Base-by-base conservation (phyloP, 2,797 vertebrate genomes). In the Tiaroga cobitis region DNA sequence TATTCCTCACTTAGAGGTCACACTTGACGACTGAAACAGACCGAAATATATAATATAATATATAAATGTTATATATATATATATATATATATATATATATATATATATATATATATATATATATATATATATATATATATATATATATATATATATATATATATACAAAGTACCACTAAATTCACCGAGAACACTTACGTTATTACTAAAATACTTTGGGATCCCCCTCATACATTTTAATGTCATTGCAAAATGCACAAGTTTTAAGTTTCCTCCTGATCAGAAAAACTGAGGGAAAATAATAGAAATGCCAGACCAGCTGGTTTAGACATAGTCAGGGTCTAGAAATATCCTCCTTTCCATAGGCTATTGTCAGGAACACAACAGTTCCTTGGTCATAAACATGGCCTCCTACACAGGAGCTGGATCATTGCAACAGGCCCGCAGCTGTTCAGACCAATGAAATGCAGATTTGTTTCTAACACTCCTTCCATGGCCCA, bases 401-500 rank as follows among this genome's bases (percentile, higher is more conserved):
- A 83, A 69, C 82, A 67, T 67, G 59, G 65, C 87, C 88, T 87
- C 91, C 89, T 81, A 89, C 89, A 84, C 83, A 54, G 67, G 83
- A 85, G 83, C 80, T 37, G 68, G 41, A 39, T 56, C 69, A 74
- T 59, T 83, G 82, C 65, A 29, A 69, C 24, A 9, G 74, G 21
- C 84, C 56, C 24, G 39, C 86, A 87, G 83, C 85, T 91, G 89
- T 89, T 82, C 72, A 34, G 68, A 37, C 94, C 93, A 94, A 93
- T 94, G 78, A 90, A 90, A 90, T 69, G 15, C 83, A 74, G 87
- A 85, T 86, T 87, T 85, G 88, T 87, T 84, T 85, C 87, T 88
- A 90, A 87, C 89, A 88, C 89, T 91, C 91, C 92, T 79, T 67
- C 67, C 92, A 88, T 87, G 88, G 91, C 92, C 93, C 87, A 93